Evolutionary conservation across 2,797 vertebrate species (phyloP).

Genomic region (Tapera naevia): DNA sequence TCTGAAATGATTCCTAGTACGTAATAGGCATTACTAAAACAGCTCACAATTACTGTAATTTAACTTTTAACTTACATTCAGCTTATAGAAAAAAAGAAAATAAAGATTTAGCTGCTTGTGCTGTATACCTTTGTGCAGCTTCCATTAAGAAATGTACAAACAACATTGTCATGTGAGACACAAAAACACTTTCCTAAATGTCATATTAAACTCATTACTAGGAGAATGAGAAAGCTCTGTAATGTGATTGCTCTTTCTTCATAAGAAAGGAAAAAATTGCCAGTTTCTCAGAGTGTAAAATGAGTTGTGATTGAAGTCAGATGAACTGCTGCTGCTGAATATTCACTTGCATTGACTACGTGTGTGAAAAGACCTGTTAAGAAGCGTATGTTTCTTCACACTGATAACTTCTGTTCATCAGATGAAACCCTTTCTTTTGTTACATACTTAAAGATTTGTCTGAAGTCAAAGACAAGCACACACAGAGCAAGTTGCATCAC

Average conservation of each 20-base stretch:
- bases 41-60: slow-evolving; percentile 74
- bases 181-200: slow-evolving; percentile 59
- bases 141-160: slow-evolving; percentile 66
- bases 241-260: slow-evolving; percentile 72
- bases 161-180: slow-evolving; percentile 61
- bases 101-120: not conserved
- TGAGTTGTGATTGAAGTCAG: slow-evolving; percentile 58
- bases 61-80: slow-evolving; percentile 74
- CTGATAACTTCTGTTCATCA: not conserved
- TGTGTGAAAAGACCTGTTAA: not conserved
- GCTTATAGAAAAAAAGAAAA: slow-evolving; percentile 52
- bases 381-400: not conserved
- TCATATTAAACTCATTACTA: slow-evolving; percentile 63
- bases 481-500: not conserved
- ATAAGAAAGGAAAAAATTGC: slow-evolving; percentile 70
- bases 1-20: slow-evolving; percentile 29
- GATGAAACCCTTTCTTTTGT: not conserved
- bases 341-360: slow-evolving; percentile 28
- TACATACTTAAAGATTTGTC: not conserved
- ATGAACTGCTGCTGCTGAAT: slow-evolving; percentile 65
- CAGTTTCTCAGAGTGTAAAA: slow-evolving; percentile 57
- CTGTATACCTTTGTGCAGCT: slow-evolving; percentile 35
- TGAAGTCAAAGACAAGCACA: not conserved
- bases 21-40: slow-evolving; percentile 61
- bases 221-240: slow-evolving; percentile 59